Evolutionary conservation across 2,113 vertebrate species (phyloP), one percentile per base, ranked within the genome.

Genomic region (Pionites leucogaster): DNA sequence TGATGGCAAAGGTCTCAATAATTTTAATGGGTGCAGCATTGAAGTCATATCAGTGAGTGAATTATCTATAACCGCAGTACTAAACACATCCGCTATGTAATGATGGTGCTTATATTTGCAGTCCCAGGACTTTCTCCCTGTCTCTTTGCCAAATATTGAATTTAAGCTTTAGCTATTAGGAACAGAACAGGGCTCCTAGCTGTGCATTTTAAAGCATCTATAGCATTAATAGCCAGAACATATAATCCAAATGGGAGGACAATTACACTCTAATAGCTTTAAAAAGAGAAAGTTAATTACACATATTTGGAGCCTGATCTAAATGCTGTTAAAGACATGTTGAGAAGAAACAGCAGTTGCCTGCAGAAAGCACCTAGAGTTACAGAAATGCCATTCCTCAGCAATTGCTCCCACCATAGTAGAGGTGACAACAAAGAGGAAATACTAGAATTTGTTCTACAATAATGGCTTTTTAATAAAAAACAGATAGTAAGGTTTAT

Each of bases 291-390:
- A 89, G 28, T 11, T 82, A 85, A 89, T 92, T 94, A 90, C 33
- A 81, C 13, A 13, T 94, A 82, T 96, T 77, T 93, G 82, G 72
- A 62, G 72, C 29, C 60, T 64, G 27, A 90, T 78, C 31, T 81
- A 82, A 94, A 75, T 37, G 74, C 59, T 11, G 17, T 68, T 97
- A 90, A 88, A 97, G 96, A 92, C 27, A 86, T 2, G 17, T n/a
- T 1, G 23, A 82, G 86, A 28, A 72, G 94, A 89, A 93, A n/a
- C 33, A 85, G 24, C 25, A 71, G 33, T 64, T 95, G 31, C 33
- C 65, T 94, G 59, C 53, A 93, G 57, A 86, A 95, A 94, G 28
- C 59, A 75, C 70, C 65, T 77, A 15, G 8, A 87, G 37, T 92
- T 86, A 95, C 53, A 33, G 27, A 79, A 57, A 27, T 62, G 47